Conservation (phyloP, 1,140 invertebrate genomes). For the Microplitis mediator region DNA sequence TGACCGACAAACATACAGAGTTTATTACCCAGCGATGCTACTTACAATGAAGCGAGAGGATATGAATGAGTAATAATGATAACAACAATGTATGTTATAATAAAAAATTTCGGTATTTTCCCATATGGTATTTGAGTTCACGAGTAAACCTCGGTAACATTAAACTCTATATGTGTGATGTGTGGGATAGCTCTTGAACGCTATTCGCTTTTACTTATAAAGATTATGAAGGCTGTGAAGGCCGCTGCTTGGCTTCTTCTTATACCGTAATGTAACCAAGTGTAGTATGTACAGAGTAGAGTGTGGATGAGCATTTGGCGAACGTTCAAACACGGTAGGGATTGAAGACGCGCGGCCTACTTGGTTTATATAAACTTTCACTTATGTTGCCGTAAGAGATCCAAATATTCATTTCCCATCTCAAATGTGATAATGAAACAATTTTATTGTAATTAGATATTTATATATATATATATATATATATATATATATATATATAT, state of each 20-base stretch:
- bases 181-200: neutral
- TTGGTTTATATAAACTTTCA: slow-evolving; percentile 56
- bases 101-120: no score
- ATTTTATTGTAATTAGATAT: slow-evolving; percentile 16
- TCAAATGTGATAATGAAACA: slow-evolving; percentile 38
- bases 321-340: slow-evolving; percentile 48
- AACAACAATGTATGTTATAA: neutral
- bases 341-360: slow-evolving; percentile 57
- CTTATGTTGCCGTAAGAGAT: slow-evolving; percentile 58
- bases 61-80: neutral
- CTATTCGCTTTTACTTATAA: slow-evolving; percentile 25
- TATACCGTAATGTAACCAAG: neutral
- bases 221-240: slow-evolving; percentile 10
- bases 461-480: neutral
- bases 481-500: neutral
- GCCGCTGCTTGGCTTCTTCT: slow-evolving; percentile 6
- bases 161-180: neutral
- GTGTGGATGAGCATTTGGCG: slow-evolving; percentile 51
- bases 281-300: neutral
- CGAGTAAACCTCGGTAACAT: no score
- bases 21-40: no score
- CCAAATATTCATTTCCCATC: slow-evolving; percentile 43
- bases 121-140: neutral
- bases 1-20: neutral
- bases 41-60: neutral